Evolutionary conservation across 2,113 vertebrate species (phyloP), one percentile per base, ranked within the genome.

Genomic region (Chitala chitala): DNA sequence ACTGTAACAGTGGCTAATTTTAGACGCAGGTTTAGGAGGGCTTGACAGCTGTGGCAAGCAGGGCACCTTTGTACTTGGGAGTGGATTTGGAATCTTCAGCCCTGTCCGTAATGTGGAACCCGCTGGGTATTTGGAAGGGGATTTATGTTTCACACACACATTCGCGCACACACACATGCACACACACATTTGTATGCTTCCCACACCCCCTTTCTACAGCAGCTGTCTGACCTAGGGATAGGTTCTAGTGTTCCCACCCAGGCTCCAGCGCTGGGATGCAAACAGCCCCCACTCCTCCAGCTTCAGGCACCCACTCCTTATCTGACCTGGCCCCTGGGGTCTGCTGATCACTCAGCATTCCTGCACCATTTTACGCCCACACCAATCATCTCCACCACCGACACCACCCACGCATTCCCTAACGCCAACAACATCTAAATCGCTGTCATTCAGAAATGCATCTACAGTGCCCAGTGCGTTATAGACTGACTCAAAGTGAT

Each of bases 101-200:
- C 68, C 38, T 48, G 73, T 78, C 78, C 78, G 77, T 80, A 82
- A 84, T 73, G 74, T 78, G 56, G 78, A 83, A 78, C 85, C 69
- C 77, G 44, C 50, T 38, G 76, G 70, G 76, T 76, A 63, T 59
- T 42, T 68, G 55, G 66, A 59, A 61, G 46, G 69, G 64, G 64
- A 42, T 68, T 38, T 36, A 22, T 26, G 59, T 15, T 46, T 15
- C 44, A 42, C 58, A 1, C 40, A 86, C 79, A 71, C 73, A 76
- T 87, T 86, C 84, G 4, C n/a, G 50, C 31, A 50, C 85, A 78
- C 68, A 77, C 74, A 69, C 76, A 82, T 77, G 80, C 78, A 76
- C 63, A 64, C 71, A 12, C 0, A 44, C 75, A 59, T 79, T 83
- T 78, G 74, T 79, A 66, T 15, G 38, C 22, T 3, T 20, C 26